Conservation (phyloP, 2,113 vertebrate genomes). For the Albula glossodonta region DNA sequence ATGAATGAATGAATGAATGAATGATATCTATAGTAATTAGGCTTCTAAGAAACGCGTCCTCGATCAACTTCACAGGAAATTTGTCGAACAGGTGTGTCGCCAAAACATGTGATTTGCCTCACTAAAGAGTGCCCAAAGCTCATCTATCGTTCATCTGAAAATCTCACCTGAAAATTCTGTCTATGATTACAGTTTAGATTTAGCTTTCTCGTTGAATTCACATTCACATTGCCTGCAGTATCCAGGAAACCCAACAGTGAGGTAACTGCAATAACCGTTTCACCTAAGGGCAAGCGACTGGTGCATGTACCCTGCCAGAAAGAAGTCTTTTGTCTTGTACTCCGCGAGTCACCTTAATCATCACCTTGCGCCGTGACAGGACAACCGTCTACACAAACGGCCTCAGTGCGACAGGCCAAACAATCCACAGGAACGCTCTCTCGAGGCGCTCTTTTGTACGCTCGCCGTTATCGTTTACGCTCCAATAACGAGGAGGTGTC, state of each 20-base stretch:
- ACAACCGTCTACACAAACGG: neutral
- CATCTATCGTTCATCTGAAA: neutral
- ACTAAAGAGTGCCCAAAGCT: neutral
- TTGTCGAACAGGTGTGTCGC: neutral
- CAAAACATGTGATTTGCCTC: neutral
- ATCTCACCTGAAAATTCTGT: neutral
- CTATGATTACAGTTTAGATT: neutral
- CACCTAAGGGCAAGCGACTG: neutral
- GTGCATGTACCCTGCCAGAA: neutral
- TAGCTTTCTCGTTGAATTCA: neutral
- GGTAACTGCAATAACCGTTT: neutral
- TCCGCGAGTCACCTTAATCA: neutral
- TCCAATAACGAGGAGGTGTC: constrained; percentile 52
- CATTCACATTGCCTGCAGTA: neutral
- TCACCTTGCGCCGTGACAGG: neutral
- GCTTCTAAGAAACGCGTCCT: constrained; percentile 7
- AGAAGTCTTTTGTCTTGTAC: neutral
- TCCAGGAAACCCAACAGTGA: neutral
- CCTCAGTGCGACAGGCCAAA: neutral
- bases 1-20: neutral
- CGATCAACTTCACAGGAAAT: neutral
- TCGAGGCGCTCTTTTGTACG: constrained; percentile 42
- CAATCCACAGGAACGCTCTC: neutral
- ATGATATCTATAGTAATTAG: neutral
- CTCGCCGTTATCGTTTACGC: constrained; percentile 54